phyloP scores from a whole-genome alignment of 1,140 invertebrate species.

The Sarcophaga bullata region DNA sequence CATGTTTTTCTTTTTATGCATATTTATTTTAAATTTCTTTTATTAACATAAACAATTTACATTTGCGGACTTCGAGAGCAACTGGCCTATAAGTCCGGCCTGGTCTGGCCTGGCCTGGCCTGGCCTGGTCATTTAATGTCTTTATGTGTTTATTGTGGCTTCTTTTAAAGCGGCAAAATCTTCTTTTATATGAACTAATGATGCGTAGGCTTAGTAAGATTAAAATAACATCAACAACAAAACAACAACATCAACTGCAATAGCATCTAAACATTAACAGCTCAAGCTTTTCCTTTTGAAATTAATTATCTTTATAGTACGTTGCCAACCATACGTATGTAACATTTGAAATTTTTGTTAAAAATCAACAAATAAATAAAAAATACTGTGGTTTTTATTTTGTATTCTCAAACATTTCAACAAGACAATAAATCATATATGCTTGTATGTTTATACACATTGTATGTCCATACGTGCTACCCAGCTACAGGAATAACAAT shows the following conservation, averaged over 20 bases:
- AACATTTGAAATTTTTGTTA: not conserved
- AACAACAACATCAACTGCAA: not conserved
- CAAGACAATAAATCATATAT: slow-evolving; percentile 18
- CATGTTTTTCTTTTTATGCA: not conserved
- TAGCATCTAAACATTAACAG: not conserved
- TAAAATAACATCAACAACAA: not conserved
- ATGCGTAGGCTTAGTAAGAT: slow-evolving; percentile 1
- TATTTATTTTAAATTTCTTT: no score
- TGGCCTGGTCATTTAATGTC: not conserved
- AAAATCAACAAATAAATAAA: not conserved
- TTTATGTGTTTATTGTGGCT: not conserved
- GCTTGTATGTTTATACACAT: not conserved
- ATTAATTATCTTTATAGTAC: slow-evolving; percentile 3
- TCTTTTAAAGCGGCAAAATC: not conserved
- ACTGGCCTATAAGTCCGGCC: no score
- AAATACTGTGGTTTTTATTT: no score
- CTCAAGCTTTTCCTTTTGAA: slow-evolving; percentile 3
- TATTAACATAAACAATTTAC: no score
- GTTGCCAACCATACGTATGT: not conserved
- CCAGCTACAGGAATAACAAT: not conserved
- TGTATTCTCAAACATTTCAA: not conserved
- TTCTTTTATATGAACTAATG: slow-evolving; percentile 7
- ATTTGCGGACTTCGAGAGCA: no score
- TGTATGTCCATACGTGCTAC: no score
- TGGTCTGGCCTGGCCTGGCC: not conserved